phyloP scores from a whole-genome alignment of 2,888 invertebrate genomes.

The Punctoribates punctum region DNA sequence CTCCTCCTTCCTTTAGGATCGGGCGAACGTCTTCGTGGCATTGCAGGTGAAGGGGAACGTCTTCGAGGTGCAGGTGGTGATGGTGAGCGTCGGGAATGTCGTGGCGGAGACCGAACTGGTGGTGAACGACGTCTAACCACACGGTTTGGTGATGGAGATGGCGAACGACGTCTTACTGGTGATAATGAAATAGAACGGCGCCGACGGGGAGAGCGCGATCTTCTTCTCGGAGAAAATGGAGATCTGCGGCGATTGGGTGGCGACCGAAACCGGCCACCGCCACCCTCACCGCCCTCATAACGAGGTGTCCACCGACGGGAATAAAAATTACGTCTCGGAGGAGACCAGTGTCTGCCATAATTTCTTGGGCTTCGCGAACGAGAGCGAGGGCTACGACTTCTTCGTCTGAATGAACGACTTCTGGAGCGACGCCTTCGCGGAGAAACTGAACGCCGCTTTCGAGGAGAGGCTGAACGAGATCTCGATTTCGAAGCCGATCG shows the following conservation, averaged over 20 bases:
- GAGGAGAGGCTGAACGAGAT: constrained; percentile 11
- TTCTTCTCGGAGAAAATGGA: not conserved
- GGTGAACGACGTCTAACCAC: not conserved
- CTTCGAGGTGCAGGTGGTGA: not conserved
- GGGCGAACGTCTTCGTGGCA: constrained; percentile 12
- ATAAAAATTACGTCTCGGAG: not conserved
- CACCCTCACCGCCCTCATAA: not conserved
- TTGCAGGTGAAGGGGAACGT: not conserved
- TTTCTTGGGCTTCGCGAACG: constrained; percentile 10
- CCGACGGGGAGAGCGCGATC: constrained; percentile 23
- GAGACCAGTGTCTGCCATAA: not conserved
- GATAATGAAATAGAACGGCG: not conserved
- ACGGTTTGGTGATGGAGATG: constrained; percentile 19
- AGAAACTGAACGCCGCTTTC: not conserved
- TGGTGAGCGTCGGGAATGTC: constrained; percentile 29
- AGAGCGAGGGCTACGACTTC: constrained; percentile 17
- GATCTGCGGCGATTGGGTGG: constrained; percentile 39
- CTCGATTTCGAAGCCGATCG: not conserved
- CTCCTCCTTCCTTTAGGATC: not conserved
- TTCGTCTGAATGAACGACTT: not conserved
- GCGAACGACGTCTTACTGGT: not conserved
- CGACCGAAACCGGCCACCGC: constrained; percentile 44
- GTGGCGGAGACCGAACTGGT: constrained; percentile 4
- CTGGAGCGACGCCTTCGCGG: constrained; percentile 8
- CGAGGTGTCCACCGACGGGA: constrained; percentile 22